Base-by-base conservation (phyloP, 2,797 vertebrate species). In the Microcaecilia unicolor region DNA sequence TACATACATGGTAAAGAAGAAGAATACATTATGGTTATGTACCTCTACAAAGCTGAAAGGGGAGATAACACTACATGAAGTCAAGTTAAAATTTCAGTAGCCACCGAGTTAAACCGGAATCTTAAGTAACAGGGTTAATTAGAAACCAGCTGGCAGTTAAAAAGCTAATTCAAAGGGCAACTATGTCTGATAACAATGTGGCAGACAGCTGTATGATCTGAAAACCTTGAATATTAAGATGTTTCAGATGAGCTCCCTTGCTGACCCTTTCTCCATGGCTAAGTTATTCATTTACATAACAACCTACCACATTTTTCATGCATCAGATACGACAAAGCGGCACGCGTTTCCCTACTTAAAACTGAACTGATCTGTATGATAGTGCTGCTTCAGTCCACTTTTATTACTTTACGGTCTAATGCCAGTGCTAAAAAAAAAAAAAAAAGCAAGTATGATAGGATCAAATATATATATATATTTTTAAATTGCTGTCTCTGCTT, bases 271-370 rank as follows among this genome's bases (percentile, higher is more conserved):
- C 22, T 54, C 44, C 34, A 17, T 1, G 31, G 35, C 53, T 48
- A 55, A 48, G 43, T 64, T 62, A 67, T 41, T 62, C 55, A 55
- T 22, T 67, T 41, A 41, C 52, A 49, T 28, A 41, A 56, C 50
- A 67, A 58, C 42, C 30, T 58, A 55, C 61, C 44, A 70, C 37
- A 46, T 19, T 47, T 57, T 55, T 1, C 15, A 53, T 17, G 28
- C 34, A 44, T 40, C 34, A 47, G 55, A 58, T 70, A 60, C 54
- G 48, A 28, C 17, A 41, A 45, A 14, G 22, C 37, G 63, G 48
- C 60, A 67, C 43, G 38, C 58, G 66, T 20, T 48, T 52, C 2
- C 23, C 34, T 34, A 51, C 30, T 62, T 57, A 58, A 64, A n/a
- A 34, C 21, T 40, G 26, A 10, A 26, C 27, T 31, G 55, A 61